Percentiles rank a stretch among this genome's conserved stretches.
phyloP scores from a whole-genome alignment of 2,888 invertebrate species.

The Elysia crispata region DNA sequence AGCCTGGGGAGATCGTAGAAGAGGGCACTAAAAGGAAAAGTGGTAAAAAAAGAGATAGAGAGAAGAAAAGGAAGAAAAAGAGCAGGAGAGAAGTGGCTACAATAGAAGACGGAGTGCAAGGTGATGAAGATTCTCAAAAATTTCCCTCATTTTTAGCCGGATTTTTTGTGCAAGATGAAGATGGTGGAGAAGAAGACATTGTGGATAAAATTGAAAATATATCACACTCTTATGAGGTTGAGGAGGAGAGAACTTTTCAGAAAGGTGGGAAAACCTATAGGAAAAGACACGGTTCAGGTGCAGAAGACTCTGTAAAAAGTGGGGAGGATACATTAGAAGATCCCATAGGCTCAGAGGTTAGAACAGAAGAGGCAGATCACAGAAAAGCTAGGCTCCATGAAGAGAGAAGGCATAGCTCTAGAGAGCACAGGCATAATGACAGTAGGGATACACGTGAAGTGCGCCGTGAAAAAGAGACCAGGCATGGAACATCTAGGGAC shows the following conservation, averaged over 20 bases:
- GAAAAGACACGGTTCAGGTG: conserved; percentile 31
- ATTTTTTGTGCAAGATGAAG: conserved; percentile 53
- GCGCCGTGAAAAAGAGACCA: conserved; percentile 50
- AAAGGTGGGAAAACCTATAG: conserved; percentile 30
- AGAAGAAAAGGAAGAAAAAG: conserved; percentile 44
- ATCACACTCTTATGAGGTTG: conserved; percentile 14
- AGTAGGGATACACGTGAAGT: conserved; percentile 68
- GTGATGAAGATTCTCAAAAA: conserved; percentile 50
- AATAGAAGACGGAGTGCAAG: conserved; percentile 48
- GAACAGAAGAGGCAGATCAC: conserved; percentile 29
- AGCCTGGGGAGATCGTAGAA: conserved; percentile 47
- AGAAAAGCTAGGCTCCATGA: conserved; percentile 45
- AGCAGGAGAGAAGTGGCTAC: conserved; percentile 36
- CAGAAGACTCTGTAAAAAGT: conserved; percentile 40
- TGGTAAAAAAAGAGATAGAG: conserved; percentile 33
- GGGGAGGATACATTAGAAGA: not conserved
- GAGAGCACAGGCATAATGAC: conserved; percentile 27
- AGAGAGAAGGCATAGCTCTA: conserved; percentile 40
- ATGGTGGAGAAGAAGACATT: conserved; percentile 38
- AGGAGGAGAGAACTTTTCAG: not conserved
- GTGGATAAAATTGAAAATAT: conserved; percentile 21
- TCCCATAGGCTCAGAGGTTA: not conserved
- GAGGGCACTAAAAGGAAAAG: conserved; percentile 30
- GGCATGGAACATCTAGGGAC: conserved; percentile 67
- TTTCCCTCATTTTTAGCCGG: conserved; percentile 44